phyloP scores from a whole-genome alignment of 2,797 vertebrate species.

The Uromys caudimaculatus region DNA sequence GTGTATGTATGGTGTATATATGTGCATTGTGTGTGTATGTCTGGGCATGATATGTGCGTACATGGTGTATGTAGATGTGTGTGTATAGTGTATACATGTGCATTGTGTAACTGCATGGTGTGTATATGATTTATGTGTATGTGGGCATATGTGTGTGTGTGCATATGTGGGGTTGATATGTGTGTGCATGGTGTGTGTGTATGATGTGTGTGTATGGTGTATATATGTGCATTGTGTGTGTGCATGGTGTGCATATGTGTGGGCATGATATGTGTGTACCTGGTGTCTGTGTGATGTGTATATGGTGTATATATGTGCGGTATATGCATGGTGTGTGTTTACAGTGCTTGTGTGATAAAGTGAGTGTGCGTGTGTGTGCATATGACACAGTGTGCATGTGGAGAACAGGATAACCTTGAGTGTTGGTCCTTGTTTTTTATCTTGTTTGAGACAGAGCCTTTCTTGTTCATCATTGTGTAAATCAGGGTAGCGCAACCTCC shows the following conservation, averaged over 20 bases:
- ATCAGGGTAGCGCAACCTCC: not conserved
- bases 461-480: not conserved
- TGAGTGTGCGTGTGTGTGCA: not conserved
- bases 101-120: too few species aligned
- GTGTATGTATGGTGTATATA: too few species aligned
- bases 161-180: not conserved
- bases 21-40: too few species aligned
- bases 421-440: not conserved
- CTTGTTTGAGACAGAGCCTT: not conserved
- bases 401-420: not conserved
- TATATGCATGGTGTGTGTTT: not conserved
- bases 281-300: not conserved
- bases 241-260: too few species aligned
- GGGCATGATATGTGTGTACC: not conserved
- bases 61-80: too few species aligned
- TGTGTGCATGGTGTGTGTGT: too few species aligned
- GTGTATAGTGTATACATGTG: too few species aligned
- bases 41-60: too few species aligned
- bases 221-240: too few species aligned
- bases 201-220: too few species aligned
- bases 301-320: not conserved
- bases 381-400: not conserved
- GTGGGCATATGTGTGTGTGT: not conserved
- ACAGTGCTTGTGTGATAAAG: not conserved
- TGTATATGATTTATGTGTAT: too few species aligned